A percentile compares a stretch with the other conserved stretches of the same genome.
phyloP scores from a whole-genome alignment of 2,113 vertebrate species.

The Echinops telfairi region DNA sequence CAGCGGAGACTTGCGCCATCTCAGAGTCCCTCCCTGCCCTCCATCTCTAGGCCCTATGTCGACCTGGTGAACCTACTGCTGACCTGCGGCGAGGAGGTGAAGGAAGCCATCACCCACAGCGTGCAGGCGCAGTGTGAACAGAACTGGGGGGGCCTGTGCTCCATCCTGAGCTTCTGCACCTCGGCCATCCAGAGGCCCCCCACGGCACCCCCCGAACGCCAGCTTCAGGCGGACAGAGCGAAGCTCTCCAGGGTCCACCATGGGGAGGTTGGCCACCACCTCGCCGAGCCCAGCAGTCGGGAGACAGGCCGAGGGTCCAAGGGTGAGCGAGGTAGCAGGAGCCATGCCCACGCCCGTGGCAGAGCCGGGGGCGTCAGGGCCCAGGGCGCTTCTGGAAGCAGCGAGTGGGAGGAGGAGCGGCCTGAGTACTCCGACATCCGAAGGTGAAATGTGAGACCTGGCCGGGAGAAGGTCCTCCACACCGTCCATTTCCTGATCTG shows the following conservation, averaged over 20 bases:
- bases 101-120: constrained; percentile 94
- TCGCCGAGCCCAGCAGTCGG: constrained; percentile 87
- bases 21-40: background rate
- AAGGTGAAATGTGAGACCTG: constrained; percentile 92
- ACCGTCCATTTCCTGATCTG: constrained; percentile 88
- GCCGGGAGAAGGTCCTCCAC: constrained; percentile 77
- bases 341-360: constrained; percentile 87
- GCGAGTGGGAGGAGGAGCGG: constrained; percentile 91
- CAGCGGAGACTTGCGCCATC: rapidly evolving
- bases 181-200: constrained; percentile 82
- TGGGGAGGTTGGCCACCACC: constrained; percentile 73
- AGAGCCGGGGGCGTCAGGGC: constrained; percentile 86
- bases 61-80: constrained; percentile 97
- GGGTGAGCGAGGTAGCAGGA: constrained; percentile 90
- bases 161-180: constrained; percentile 96
- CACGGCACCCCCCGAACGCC: constrained; percentile 80
- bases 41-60: constrained; percentile 92
- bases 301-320: constrained; percentile 87
- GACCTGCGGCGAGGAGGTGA: constrained; percentile 96
- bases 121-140: constrained; percentile 96
- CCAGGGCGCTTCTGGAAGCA: constrained; percentile 90
- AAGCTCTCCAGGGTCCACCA: constrained; percentile 85
- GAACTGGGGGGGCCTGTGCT: constrained; percentile 97
- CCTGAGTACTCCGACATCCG: constrained; percentile 93
- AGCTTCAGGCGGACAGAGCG: constrained; percentile 60